A percentile compares a stretch with the other conserved stretches of the same genome.
Evolutionary conservation across 2,113 vertebrate species (phyloP).

Genomic region (Cinclus mexicanus): DNA sequence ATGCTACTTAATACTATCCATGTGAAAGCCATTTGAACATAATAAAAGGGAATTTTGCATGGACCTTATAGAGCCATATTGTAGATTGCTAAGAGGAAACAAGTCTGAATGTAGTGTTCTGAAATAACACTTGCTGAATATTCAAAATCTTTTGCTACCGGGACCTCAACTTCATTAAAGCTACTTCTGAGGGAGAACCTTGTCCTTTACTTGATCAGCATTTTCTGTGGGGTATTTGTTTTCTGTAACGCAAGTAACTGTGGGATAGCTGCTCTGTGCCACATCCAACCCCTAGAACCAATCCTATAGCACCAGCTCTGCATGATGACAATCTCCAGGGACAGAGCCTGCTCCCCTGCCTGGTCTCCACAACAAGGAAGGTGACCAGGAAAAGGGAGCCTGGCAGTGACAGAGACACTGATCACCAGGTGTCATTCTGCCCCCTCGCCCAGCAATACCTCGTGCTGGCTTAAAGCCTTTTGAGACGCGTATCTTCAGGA

Average conservation of each 20-base stretch:
- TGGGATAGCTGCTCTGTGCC: not conserved
- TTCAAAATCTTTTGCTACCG: not conserved
- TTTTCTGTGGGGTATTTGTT: not conserved
- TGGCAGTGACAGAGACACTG: not conserved
- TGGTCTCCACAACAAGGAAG: not conserved
- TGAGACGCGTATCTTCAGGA: not conserved
- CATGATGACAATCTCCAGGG: not conserved
- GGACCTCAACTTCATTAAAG: not conserved
- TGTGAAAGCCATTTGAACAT: not conserved
- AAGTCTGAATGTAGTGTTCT: not conserved
- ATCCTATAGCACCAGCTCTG: not conserved
- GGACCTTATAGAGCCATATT: not conserved
- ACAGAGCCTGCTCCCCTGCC: not conserved
- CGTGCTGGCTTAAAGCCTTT: not conserved
- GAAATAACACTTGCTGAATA: not conserved
- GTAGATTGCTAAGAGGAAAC: not conserved
- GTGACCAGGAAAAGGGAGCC: not conserved
- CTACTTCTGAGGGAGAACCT: not conserved
- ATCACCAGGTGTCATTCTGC: not conserved
- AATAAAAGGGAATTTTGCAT: not conserved
- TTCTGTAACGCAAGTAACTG: not conserved
- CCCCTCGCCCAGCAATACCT: not conserved
- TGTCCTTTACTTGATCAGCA: not conserved
- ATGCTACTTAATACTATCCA: not conserved
- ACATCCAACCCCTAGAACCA: not conserved